phyloP scores from a whole-genome alignment of 2,113 vertebrate species.

The Coregonus clupeaformis region DNA sequence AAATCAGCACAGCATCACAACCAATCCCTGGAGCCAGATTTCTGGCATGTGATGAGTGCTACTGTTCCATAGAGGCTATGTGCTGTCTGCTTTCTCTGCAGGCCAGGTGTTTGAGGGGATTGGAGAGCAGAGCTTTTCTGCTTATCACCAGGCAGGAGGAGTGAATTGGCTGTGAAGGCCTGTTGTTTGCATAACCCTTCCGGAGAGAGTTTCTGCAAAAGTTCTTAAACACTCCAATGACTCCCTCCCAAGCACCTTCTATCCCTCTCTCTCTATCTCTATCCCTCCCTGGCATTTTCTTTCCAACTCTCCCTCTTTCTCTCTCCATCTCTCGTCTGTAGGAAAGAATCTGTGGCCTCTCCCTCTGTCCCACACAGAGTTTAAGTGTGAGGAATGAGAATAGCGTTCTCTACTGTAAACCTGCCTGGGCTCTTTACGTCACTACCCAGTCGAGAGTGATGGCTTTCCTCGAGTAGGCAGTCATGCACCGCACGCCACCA shows the following conservation, averaged over 20 bases:
- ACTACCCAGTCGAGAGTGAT: not conserved
- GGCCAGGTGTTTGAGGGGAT: not conserved
- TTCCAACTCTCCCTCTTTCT: not conserved
- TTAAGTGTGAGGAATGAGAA: not conserved
- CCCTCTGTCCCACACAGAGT: not conserved
- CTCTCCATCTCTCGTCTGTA: not conserved
- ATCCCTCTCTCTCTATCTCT: not conserved
- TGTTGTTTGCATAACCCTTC: constrained; percentile 10
- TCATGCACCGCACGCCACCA: not conserved
- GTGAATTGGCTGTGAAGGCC: no score
- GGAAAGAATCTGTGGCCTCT: not conserved
- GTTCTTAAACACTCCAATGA: not conserved
- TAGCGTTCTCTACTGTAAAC: not conserved
- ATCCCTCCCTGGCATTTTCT: not conserved
- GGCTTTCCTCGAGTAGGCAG: not conserved
- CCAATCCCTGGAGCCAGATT: no score
- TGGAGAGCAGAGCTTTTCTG: not conserved
- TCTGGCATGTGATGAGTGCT: no score
- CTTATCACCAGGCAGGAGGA: not conserved
- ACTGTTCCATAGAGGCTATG: no score
- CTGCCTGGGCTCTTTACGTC: not conserved
- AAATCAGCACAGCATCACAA: no score
- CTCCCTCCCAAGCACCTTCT: not conserved
- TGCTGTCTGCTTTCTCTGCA: no score
- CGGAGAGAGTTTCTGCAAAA: constrained; percentile 1